Conservation (phyloP, 2,797 vertebrate genomes). For the Calcarius lapponicus region DNA sequence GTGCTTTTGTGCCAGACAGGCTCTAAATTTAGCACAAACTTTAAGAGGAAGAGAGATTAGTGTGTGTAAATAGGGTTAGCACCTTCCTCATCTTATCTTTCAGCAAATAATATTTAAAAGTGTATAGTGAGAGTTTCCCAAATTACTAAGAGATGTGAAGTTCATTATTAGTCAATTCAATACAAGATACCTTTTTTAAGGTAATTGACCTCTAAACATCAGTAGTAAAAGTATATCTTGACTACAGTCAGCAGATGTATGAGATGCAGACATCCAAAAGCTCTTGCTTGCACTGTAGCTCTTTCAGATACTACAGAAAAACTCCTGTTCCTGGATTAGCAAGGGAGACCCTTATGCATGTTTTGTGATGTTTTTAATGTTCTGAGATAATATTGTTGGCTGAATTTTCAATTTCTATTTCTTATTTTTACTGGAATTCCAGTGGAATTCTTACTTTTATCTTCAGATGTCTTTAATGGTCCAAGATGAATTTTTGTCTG, state of each 20-base stretch:
- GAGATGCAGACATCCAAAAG: neutral
- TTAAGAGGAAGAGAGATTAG: slow-evolving; percentile 24
- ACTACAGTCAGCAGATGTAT: neutral
- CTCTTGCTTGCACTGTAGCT: neutral
- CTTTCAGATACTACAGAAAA: neutral
- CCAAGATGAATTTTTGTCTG: neutral
- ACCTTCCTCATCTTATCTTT: neutral
- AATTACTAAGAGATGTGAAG: neutral
- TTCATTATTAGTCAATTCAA: neutral
- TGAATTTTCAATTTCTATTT: neutral
- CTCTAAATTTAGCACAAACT: slow-evolving; percentile 13
- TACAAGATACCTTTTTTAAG: neutral
- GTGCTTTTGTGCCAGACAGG: neutral
- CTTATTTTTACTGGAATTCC: neutral
- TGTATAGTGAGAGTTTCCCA: neutral
- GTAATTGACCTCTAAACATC: neutral
- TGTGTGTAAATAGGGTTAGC: neutral
- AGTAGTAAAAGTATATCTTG: neutral
- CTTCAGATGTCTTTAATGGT: neutral
- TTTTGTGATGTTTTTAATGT: neutral
- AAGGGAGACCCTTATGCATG: neutral
- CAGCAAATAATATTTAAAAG: neutral
- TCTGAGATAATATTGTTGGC: neutral
- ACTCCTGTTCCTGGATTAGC: neutral
- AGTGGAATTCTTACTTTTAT: neutral